Percentiles rank a stretch among this genome's conserved stretches.
phyloP scores from a whole-genome alignment of 2,888 invertebrate species.

The Callyntrura guangdongensis region DNA sequence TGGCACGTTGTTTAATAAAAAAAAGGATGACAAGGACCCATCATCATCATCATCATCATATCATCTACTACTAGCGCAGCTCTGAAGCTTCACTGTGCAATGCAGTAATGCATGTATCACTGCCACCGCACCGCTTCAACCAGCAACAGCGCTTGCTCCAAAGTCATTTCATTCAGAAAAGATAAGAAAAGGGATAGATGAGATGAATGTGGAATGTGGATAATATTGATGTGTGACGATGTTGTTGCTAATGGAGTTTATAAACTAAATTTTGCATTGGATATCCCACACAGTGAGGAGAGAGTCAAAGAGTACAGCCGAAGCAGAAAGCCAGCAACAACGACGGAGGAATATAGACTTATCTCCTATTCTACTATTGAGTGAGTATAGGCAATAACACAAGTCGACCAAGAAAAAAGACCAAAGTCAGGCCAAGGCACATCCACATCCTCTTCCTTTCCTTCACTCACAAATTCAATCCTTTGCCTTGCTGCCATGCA shows the following conservation, averaged over 20 bases:
- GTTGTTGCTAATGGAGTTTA: conserved; percentile 9
- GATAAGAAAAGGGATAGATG: not conserved
- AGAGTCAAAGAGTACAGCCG: conserved; percentile 31
- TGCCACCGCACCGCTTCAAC: too few relatives aligned
- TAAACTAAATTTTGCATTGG: not conserved
- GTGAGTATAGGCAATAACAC: conserved; percentile 29
- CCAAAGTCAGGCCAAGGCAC: conserved; percentile 79
- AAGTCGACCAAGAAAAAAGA: conserved; percentile 74
- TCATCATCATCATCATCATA: conserved; percentile 4
- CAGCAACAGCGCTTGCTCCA: not conserved
- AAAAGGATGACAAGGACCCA: conserved; percentile 63
- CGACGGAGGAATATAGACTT: too few relatives aligned
- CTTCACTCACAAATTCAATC: conserved; percentile 51
- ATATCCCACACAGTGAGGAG: not conserved
- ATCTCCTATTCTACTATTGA: not conserved
- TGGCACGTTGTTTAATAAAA: conserved; percentile 49
- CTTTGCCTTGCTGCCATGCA: conserved; percentile 35
- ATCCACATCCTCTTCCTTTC: conserved; percentile 79
- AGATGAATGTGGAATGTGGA: conserved; percentile 35
- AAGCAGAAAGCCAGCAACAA: not conserved
- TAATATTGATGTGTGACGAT: not conserved
- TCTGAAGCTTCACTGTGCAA: not conserved
- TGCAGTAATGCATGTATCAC: not conserved
- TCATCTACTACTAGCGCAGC: not conserved
- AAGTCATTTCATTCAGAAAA: conserved; percentile 48